Evolutionary conservation across 2,888 invertebrate species (phyloP).

Genomic region (Dichetophora obliterata): DNA sequence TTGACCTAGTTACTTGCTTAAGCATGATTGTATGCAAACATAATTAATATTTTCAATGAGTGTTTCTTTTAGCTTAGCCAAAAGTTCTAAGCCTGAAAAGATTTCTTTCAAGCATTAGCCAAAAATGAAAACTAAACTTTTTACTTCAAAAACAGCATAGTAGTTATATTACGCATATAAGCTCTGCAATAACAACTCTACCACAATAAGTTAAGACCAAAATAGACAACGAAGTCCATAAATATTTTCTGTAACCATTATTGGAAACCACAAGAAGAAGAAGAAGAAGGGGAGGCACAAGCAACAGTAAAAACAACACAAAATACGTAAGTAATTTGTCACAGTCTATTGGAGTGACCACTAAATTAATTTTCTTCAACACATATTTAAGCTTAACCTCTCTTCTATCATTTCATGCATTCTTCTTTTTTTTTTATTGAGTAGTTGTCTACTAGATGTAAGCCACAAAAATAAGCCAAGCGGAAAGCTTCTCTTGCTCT

Average conservation of each 20-base stretch:
- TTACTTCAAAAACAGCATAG: neutral
- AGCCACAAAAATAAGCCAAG: too few species aligned
- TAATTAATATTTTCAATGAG: too few species aligned
- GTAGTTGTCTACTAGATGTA: too few species aligned
- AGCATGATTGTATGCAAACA: too few species aligned
- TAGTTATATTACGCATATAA: neutral
- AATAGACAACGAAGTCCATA: neutral
- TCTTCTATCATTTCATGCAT: too few species aligned
- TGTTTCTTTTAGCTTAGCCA: too few species aligned
- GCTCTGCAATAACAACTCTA: neutral
- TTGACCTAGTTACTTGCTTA: too few species aligned
- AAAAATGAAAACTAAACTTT: constrained; percentile 17
- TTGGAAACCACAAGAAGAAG: neutral
- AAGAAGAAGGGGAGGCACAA: neutral
- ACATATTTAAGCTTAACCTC: too few species aligned
- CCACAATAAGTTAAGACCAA: neutral
- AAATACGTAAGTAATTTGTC: constrained; percentile 3
- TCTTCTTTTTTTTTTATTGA: too few species aligned
- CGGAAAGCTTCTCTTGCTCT: too few species aligned
- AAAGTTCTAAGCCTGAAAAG: too few species aligned
- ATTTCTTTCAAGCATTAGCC: neutral
- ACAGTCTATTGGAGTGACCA: neutral
- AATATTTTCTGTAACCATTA: neutral
- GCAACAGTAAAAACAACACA: neutral
- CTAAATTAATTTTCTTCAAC: neutral